Percentiles rank a stretch among this genome's conserved stretches.
These are phyloP conservation scores for Pelobates cultripes DNA, from an alignment of 2,797 vertebrate species.

Conservation along the genomic window DNA sequence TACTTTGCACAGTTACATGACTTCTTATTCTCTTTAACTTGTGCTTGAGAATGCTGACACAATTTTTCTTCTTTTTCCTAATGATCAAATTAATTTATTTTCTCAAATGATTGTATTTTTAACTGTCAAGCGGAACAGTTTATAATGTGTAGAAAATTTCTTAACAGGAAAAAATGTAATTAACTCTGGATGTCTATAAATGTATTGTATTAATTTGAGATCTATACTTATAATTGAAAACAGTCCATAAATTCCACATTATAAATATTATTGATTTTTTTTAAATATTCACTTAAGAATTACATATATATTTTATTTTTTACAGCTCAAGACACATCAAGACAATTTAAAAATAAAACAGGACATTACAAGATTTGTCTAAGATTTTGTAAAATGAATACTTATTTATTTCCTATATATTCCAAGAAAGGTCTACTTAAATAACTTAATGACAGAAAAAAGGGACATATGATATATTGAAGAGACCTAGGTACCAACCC, in stretches of 20 bases:
- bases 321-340: no score
- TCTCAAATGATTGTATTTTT: constrained; percentile 26
- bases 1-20: constrained; percentile 15
- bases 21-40: constrained; percentile 20
- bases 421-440: no score
- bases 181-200: constrained; percentile 5
- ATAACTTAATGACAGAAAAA: no score
- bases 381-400: no score
- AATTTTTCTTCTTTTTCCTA: background rate
- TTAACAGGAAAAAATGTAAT: background rate
- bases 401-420: no score
- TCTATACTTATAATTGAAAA: constrained; percentile 19
- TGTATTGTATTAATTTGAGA: constrained; percentile 17
- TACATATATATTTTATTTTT: no score
- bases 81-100: constrained; percentile 29
- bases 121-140: constrained; percentile 27
- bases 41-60: constrained; percentile 12
- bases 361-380: no score
- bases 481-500: no score
- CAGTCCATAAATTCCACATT: constrained; percentile 2
- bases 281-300: no score
- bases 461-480: no score
- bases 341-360: no score
- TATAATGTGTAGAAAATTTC: constrained; percentile 21
- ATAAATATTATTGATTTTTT: constrained; percentile 3